Percentiles rank a stretch among this genome's conserved stretches.
Evolutionary conservation across 2,888 invertebrate species (phyloP).

Genomic region (Cephus pygmeus): DNA sequence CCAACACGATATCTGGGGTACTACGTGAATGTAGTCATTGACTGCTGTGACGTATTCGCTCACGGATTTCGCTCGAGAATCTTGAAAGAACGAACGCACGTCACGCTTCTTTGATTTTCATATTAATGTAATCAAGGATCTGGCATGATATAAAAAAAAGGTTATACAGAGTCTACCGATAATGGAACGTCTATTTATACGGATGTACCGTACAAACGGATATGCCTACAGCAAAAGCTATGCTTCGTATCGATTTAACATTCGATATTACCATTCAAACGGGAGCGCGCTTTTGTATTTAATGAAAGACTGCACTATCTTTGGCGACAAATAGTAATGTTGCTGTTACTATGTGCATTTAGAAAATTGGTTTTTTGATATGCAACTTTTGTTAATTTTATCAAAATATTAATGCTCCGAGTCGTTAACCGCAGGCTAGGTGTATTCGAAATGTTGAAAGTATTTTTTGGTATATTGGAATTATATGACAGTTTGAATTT

Average conservation of each 20-base stretch:
- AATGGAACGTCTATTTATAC: background rate
- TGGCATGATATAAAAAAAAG: background rate
- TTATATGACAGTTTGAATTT: background rate
- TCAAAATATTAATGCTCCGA: too few relatives aligned
- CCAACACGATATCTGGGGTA: background rate
- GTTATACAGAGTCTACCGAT: background rate
- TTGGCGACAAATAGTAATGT: background rate
- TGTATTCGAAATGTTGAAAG: background rate
- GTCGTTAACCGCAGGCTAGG: background rate
- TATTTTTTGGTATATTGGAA: background rate
- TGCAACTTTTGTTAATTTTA: too few relatives aligned
- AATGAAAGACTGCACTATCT: background rate
- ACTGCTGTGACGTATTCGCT: background rate
- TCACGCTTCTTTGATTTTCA: background rate
- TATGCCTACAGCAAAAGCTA: background rate
- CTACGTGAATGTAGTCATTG: too few relatives aligned
- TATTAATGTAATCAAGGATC: background rate
- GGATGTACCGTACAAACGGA: background rate
- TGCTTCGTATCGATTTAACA: background rate
- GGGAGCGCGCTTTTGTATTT: background rate
- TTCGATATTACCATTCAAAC: background rate
- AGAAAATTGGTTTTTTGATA: too few relatives aligned
- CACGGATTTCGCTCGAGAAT: background rate
- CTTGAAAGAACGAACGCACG: background rate
- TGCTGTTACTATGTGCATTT: too few relatives aligned